Conservation (phyloP, 2,113 vertebrate genomes). For the Reinhardtius hippoglossoides region DNA sequence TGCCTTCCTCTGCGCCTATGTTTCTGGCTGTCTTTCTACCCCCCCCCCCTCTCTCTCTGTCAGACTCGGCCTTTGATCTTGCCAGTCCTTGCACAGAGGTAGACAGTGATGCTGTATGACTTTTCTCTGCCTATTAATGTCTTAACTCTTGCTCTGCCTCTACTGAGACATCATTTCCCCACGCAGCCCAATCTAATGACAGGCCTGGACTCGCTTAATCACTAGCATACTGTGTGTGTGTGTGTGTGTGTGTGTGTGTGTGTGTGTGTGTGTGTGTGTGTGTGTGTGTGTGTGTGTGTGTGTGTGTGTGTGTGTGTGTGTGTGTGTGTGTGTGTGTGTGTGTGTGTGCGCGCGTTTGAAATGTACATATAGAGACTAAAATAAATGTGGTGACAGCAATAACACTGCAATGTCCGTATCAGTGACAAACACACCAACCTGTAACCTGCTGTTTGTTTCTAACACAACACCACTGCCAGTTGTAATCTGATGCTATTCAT, state of each 20-base stretch:
- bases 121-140: slow-evolving; percentile 78
- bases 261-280: slow-evolving; percentile 20
- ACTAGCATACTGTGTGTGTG: slow-evolving; percentile 16
- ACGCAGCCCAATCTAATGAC: slow-evolving; percentile 59
- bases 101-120: slow-evolving; percentile 73
- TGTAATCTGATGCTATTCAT: slow-evolving; percentile 33
- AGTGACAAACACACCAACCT: slow-evolving; percentile 24
- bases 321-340: slow-evolving; percentile 17
- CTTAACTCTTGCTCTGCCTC: slow-evolving; percentile 73
- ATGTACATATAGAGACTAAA: slow-evolving; percentile 14
- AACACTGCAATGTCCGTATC: slow-evolving; percentile 21
- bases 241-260: slow-evolving; percentile 7
- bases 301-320: slow-evolving; percentile 21
- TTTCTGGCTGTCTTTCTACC: slow-evolving; percentile 53
- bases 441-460: slow-evolving; percentile 21
- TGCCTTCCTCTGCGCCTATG: slow-evolving; percentile 53
- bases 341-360: slow-evolving; percentile 30
- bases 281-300: slow-evolving; percentile 14
- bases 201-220: slow-evolving; percentile 60
- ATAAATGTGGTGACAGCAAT: slow-evolving; percentile 19
- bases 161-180: slow-evolving; percentile 73
- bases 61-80: slow-evolving; percentile 75
- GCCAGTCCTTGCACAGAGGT: slow-evolving; percentile 68
- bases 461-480: neutral
- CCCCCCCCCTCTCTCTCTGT: slow-evolving; percentile 3